These are phyloP conservation scores for Felis chaus DNA, from an alignment of 2,113 vertebrate genomes.

Conservation along the genomic window DNA sequence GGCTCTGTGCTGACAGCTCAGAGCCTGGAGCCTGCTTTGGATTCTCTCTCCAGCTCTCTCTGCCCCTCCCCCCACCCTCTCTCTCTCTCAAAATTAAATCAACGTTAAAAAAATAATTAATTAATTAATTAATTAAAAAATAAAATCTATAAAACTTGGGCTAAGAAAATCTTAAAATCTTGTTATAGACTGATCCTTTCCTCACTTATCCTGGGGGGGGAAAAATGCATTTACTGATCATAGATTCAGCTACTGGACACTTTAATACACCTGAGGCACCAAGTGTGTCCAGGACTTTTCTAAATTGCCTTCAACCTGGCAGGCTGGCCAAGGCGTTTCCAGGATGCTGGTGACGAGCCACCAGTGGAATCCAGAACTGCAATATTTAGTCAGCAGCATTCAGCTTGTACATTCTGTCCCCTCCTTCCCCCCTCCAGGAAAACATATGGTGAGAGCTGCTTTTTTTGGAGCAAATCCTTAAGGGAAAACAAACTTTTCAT, in stretches of 20 bases:
- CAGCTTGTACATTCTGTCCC: background rate
- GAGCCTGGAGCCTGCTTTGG: too few species aligned
- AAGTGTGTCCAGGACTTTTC: background rate
- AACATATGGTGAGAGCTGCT: slow-evolving; percentile 13
- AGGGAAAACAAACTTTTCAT: background rate
- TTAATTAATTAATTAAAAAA: too few species aligned
- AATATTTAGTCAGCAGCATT: background rate
- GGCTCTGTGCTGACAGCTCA: too few species aligned
- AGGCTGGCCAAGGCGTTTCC: background rate
- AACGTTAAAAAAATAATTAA: too few species aligned
- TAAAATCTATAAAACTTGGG: background rate
- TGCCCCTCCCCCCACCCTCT: too few species aligned
- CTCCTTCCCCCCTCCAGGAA: slow-evolving; percentile 8
- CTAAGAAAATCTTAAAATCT: background rate
- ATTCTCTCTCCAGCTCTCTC: too few species aligned
- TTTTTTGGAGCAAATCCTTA: slow-evolving; percentile 33
- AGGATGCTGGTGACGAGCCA: background rate
- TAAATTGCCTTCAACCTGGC: background rate
- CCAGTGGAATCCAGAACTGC: background rate
- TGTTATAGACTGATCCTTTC: background rate
- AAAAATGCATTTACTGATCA: background rate
- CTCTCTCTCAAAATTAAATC: too few species aligned
- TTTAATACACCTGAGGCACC: background rate
- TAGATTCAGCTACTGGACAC: background rate
- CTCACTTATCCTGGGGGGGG: background rate